Conservation (phyloP, 2,888 invertebrate species). For the Leptopilina myrica region DNA sequence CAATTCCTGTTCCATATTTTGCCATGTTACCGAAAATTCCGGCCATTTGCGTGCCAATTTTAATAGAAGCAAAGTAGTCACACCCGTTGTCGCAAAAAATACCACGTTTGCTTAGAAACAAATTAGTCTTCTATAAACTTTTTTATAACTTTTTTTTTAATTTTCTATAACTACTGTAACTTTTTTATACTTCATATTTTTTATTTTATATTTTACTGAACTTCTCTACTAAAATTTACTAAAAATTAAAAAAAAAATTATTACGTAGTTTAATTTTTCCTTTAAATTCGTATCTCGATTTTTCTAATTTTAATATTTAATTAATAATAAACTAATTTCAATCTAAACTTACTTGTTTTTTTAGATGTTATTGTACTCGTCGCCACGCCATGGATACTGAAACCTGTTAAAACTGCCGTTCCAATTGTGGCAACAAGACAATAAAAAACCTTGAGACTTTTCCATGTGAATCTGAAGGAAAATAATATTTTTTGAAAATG, state of each 20-base stretch:
- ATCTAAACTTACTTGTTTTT: slow-evolving; percentile 66
- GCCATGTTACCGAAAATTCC: slow-evolving; percentile 77
- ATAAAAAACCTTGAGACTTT: slow-evolving; percentile 71
- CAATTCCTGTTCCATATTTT: slow-evolving; percentile 76
- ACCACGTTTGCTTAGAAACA: slow-evolving; percentile 70
- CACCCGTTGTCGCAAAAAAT: slow-evolving; percentile 79
- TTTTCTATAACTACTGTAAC: no score
- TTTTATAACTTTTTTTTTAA: no score
- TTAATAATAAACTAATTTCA: neutral
- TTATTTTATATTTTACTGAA: no score
- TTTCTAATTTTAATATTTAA: neutral
- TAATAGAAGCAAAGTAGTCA: slow-evolving; percentile 79
- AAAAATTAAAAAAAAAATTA: no score
- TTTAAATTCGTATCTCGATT: no score
- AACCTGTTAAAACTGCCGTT: slow-evolving; percentile 61
- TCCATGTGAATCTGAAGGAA: slow-evolving; percentile 70
- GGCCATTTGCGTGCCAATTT: slow-evolving; percentile 79
- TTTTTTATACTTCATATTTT: no score
- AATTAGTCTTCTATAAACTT: neutral
- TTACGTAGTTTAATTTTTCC: no score
- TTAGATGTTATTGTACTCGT: slow-evolving; percentile 64
- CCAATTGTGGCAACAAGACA: slow-evolving; percentile 59
- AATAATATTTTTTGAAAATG: slow-evolving; percentile 12
- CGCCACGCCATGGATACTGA: slow-evolving; percentile 64
- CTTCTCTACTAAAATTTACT: no score